These are phyloP conservation scores for Branchipolynoe longqiensis DNA, from an alignment of 2,888 invertebrate genomes.

Conservation along the genomic window DNA sequence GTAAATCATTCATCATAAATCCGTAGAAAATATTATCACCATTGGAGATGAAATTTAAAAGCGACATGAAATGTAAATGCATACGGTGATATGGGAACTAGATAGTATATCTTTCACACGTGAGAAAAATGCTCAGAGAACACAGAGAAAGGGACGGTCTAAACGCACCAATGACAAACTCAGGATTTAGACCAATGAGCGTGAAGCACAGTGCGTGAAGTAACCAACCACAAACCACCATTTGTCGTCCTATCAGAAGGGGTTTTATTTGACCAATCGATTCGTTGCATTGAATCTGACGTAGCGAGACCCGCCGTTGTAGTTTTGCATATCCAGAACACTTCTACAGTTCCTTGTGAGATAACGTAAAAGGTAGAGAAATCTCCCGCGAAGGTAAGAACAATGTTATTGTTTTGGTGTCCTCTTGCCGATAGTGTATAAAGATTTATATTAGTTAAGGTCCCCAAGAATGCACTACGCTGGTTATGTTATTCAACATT, in stretches of 20 bases:
- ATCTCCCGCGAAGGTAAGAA: constrained; percentile 38
- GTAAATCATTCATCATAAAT: too few relatives aligned
- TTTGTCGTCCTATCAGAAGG: not conserved
- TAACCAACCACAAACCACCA: constrained; percentile 2
- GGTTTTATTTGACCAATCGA: constrained; percentile 52
- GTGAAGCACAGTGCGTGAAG: not conserved
- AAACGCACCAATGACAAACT: constrained; percentile 49
- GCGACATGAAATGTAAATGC: too few relatives aligned
- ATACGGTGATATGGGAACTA: too few relatives aligned
- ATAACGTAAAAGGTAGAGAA: not conserved
- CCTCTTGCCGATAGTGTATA: not conserved
- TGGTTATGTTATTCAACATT: not conserved
- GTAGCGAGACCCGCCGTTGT: not conserved
- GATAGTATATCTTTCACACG: too few relatives aligned
- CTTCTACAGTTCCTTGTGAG: constrained; percentile 56
- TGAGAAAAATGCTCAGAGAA: too few relatives aligned
- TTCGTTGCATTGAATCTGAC: constrained; percentile 36
- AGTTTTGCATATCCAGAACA: constrained; percentile 51
- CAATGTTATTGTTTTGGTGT: not conserved
- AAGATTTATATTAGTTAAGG: not conserved
- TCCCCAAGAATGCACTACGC: not conserved
- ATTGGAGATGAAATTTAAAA: too few relatives aligned
- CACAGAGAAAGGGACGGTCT: constrained; percentile 37
- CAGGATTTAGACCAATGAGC: constrained; percentile 33
- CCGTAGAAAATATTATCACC: too few relatives aligned